Percentiles rank a stretch among this genome's conserved stretches.
These are phyloP conservation scores for Sarcophaga variegata DNA, from an alignment of 2,888 invertebrate genomes.

Conservation along the genomic window DNA sequence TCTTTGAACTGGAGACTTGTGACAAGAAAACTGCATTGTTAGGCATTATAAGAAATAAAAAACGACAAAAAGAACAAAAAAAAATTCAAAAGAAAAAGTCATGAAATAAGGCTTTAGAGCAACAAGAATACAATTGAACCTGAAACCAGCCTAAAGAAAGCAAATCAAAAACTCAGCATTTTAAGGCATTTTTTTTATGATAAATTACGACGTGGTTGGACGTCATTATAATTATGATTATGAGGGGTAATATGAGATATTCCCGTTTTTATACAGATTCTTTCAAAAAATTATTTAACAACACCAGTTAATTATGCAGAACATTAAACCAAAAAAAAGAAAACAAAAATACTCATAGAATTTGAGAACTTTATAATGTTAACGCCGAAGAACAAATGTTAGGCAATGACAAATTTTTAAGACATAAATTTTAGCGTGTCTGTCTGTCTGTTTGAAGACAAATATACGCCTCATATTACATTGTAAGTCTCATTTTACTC, in stretches of 20 bases:
- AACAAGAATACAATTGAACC: neutral
- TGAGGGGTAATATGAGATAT: slow-evolving; percentile 57
- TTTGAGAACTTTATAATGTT: neutral
- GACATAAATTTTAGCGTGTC: slow-evolving; percentile 4
- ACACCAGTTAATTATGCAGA: slow-evolving; percentile 62
- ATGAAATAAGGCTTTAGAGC: slow-evolving; percentile 31
- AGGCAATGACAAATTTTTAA: slow-evolving; percentile 47
- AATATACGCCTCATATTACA: slow-evolving; percentile 42
- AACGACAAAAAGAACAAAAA: neutral
- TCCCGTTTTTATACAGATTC: neutral
- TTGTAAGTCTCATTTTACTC: slow-evolving; percentile 31
- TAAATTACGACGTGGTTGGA: too few species aligned
- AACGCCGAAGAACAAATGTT: neutral
- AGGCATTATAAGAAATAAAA: slow-evolving; percentile 4
- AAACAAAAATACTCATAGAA: neutral
- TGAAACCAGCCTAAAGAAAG: slow-evolving; percentile 24
- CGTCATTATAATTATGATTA: slow-evolving; percentile 58
- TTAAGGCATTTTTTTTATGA: neutral
- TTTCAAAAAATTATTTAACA: slow-evolving; percentile 46
- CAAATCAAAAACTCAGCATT: neutral
- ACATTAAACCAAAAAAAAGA: slow-evolving; percentile 32
- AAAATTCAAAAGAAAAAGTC: neutral
- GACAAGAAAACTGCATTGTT: slow-evolving; percentile 54
- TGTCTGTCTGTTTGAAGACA: neutral
- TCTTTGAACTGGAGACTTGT: slow-evolving; percentile 37